These are phyloP conservation scores for Tenualosa ilisha DNA, from an alignment of 2,797 vertebrate species.

Conservation along the genomic window DNA sequence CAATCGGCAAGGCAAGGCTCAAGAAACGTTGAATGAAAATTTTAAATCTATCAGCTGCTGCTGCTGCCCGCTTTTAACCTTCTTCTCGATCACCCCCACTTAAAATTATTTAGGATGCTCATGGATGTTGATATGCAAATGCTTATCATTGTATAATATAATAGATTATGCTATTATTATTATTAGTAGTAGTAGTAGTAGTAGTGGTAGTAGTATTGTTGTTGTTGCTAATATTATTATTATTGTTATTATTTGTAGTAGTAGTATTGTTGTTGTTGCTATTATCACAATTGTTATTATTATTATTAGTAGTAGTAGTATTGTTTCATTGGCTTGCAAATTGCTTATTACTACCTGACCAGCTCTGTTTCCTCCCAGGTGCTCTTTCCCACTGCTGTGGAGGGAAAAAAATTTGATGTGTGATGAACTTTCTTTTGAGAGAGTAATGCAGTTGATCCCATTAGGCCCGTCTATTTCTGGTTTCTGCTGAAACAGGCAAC, in stretches of 20 bases:
- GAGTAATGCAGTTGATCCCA: constrained; percentile 1
- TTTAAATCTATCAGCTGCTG: background rate
- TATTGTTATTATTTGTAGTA: too few species aligned
- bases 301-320: too few species aligned
- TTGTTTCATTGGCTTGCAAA: background rate
- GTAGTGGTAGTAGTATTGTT: too few species aligned
- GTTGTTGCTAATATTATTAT: too few species aligned
- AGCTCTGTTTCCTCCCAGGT: background rate
- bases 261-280: background rate
- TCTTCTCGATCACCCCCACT: background rate
- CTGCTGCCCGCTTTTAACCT: background rate
- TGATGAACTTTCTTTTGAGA: background rate
- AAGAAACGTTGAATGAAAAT: background rate
- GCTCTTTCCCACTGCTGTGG: background rate
- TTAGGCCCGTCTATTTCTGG: constrained; percentile 4
- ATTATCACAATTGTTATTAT: too few species aligned
- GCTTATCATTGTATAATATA: too few species aligned
- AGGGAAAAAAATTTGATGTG: background rate
- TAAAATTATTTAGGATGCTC: background rate
- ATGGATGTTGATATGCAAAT: background rate
- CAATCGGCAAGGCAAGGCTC: background rate
- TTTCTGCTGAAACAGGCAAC: constrained; percentile 3
- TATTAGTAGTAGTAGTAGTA: too few species aligned
- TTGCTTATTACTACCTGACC: background rate
- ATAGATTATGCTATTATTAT: too few species aligned